Conservation (phyloP, 2,888 invertebrate genomes). For the Sphecodes monilicornis region DNA sequence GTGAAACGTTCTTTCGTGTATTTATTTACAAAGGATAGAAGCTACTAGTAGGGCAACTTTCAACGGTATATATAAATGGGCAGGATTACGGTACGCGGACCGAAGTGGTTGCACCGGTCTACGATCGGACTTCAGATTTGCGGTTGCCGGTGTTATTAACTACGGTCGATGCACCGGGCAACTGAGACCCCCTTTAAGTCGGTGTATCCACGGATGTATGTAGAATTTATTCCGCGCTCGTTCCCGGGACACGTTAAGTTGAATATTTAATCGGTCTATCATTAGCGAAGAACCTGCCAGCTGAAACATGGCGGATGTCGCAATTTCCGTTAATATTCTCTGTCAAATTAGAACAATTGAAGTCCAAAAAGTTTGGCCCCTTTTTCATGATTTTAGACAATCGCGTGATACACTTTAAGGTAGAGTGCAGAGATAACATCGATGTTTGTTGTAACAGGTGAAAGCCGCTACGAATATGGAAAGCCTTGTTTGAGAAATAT, state of each 20-base stretch:
- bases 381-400: neutral
- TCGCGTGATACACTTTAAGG: neutral
- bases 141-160: slow-evolving; percentile 42
- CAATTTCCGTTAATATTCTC: neutral
- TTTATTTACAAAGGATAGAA: slow-evolving; percentile 15
- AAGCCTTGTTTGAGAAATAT: neutral
- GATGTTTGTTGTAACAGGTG: neutral
- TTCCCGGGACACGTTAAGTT: slow-evolving; percentile 7
- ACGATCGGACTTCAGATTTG: slow-evolving; percentile 31
- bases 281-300: neutral
- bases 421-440: neutral
- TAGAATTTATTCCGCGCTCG: slow-evolving; percentile 28
- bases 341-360: neutral
- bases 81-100: slow-evolving; percentile 29
- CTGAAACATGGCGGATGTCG: neutral
- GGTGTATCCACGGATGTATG: slow-evolving; percentile 1
- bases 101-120: slow-evolving; percentile 23
- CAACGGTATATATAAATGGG: slow-evolving; percentile 15
- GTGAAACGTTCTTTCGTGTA: neutral
- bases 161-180: slow-evolving; percentile 47
- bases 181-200: slow-evolving; percentile 11
- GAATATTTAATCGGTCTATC: slow-evolving; percentile 39
- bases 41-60: neutral
- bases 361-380: neutral
- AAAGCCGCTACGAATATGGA: slow-evolving; percentile 21